phyloP scores from a whole-genome alignment of 2,113 vertebrate species.

The Motacilla tschutschensis region DNA sequence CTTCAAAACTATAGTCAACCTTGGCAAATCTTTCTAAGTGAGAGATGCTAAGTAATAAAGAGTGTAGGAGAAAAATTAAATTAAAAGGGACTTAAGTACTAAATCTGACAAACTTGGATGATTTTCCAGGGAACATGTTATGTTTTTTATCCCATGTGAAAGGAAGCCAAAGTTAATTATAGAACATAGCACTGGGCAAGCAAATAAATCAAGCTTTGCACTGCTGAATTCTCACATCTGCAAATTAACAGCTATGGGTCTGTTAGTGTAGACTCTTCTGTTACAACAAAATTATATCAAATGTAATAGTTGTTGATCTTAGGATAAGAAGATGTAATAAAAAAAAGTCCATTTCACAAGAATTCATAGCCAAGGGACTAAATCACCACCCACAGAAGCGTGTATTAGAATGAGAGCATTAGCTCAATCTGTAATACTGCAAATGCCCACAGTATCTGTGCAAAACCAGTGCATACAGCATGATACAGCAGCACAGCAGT shows the following conservation, averaged over 20 bases:
- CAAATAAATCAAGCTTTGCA: conserved; percentile 41
- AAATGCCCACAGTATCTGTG: neutral
- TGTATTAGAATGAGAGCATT: neutral
- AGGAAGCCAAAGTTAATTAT: conserved; percentile 45
- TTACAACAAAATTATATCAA: neutral
- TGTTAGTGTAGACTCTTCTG: neutral
- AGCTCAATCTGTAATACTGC: neutral
- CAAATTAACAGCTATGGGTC: conserved; percentile 12
- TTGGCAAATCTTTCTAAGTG: conserved; percentile 21
- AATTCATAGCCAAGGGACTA: neutral
- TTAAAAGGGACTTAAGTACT: conserved; percentile 26
- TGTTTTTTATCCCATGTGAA: conserved; percentile 12
- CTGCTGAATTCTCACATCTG: conserved; percentile 24
- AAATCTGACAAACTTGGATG: conserved; percentile 3
- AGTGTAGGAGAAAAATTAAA: conserved; percentile 15
- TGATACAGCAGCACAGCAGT: neutral
- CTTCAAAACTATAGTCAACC: conserved; percentile 11
- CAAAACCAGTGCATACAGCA: neutral
- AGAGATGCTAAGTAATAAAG: neutral
- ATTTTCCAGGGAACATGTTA: neutral
- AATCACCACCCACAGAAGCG: neutral
- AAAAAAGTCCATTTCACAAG: neutral
- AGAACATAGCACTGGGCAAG: neutral
- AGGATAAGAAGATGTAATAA: neutral
- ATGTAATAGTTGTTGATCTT: neutral